These are phyloP conservation scores for Tapera naevia DNA, from an alignment of 2,797 vertebrate species.

Conservation along the genomic window DNA sequence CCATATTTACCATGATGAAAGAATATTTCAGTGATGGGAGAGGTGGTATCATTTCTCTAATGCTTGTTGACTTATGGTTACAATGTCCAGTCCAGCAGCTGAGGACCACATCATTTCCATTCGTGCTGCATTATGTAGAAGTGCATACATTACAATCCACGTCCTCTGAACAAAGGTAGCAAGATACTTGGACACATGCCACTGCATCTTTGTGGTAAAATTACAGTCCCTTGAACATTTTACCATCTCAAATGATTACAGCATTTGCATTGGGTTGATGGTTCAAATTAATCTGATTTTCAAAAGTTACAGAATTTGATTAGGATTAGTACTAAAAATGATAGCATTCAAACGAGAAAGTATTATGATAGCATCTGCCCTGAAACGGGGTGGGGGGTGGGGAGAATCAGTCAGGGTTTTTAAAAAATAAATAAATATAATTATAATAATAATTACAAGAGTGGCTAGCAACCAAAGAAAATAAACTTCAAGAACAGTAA, in stretches of 20 bases:
- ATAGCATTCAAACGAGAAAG: neutral
- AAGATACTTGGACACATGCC: constrained; percentile 4
- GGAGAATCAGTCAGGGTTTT: neutral
- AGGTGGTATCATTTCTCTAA: neutral
- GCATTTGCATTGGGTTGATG: constrained; percentile 2
- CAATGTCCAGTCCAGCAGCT: neutral
- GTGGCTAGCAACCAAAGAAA: neutral
- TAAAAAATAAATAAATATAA: neutral
- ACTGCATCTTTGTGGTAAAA: neutral
- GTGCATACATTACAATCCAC: neutral
- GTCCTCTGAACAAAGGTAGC: constrained; percentile 11
- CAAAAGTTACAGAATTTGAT: neutral
- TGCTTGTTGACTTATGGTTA: neutral
- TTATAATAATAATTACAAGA: neutral
- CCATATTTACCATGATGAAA: neutral
- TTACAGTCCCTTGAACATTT: neutral
- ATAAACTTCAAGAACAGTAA: neutral
- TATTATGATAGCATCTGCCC: neutral
- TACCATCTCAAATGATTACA: constrained; percentile 18
- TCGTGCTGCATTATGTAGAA: neutral
- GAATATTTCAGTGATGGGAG: neutral
- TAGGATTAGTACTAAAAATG: neutral
- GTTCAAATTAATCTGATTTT: constrained; percentile 33
- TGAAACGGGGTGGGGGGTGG: neutral
- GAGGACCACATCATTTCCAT: neutral